Percentiles rank a stretch among this genome's conserved stretches.
phyloP scores from a whole-genome alignment of 2,113 vertebrate species.

The Xiphias gladius region DNA sequence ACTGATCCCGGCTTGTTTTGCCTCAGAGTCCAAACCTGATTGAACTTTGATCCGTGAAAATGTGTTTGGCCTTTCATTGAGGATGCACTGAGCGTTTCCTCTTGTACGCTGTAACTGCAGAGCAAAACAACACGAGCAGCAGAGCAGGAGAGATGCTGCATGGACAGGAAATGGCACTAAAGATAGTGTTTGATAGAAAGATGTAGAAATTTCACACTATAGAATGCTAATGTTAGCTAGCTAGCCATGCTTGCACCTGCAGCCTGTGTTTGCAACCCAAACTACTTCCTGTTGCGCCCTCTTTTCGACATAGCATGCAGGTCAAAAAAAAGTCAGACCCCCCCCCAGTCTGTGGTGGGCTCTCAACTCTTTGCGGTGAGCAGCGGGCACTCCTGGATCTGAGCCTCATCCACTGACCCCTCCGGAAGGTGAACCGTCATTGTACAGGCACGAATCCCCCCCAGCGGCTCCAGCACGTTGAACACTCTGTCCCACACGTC shows the following conservation, averaged over 20 bases:
- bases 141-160: background rate
- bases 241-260: background rate
- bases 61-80: background rate
- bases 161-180: background rate
- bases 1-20: background rate
- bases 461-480: constrained; percentile 86
- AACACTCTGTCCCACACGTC: constrained; percentile 86
- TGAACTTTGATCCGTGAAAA: background rate
- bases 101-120: background rate
- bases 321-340: too few relatives aligned
- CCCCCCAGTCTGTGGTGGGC: background rate
- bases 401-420: constrained; percentile 77
- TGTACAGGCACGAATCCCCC: constrained; percentile 86
- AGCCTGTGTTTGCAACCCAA: constrained; percentile 29
- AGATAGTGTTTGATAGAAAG: background rate
- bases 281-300: constrained; percentile 47
- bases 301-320: background rate
- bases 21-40: too few relatives aligned
- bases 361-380: constrained; percentile 74
- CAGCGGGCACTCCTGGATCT: constrained; percentile 83
- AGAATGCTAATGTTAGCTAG: constrained; percentile 4
- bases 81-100: background rate
- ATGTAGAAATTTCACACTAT: background rate
- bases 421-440: constrained; percentile 86
- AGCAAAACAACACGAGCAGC: background rate